Percentiles rank a stretch among this genome's conserved stretches.
phyloP scores from a whole-genome alignment of 1,140 invertebrate genomes.

The Megalopta genalis region DNA sequence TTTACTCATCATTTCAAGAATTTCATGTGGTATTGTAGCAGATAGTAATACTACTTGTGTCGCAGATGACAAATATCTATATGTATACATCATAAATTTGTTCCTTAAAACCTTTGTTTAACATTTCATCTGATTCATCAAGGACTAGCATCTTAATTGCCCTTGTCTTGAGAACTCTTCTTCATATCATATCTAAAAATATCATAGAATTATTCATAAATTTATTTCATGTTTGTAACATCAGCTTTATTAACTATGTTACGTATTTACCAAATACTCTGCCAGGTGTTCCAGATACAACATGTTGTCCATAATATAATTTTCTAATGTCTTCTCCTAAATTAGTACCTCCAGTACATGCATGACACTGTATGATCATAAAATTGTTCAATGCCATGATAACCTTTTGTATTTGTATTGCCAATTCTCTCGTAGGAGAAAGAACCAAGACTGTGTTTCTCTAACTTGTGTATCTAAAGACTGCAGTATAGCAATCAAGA shows the following conservation, averaged over 20 bases:
- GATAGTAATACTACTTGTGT: slow-evolving; percentile 99
- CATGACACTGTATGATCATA: slow-evolving; percentile 99
- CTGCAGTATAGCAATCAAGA: slow-evolving; percentile 98
- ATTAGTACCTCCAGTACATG: no score
- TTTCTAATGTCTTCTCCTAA: no score
- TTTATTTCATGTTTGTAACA: no score
- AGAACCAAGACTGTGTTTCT: no score
- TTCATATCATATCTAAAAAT: slow-evolving; percentile 95
- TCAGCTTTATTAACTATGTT: no score
- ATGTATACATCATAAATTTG: slow-evolving; percentile 99
- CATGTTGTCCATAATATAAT: no score
- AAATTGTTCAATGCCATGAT: slow-evolving; percentile 98
- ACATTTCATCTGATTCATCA: no score
- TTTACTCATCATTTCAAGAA: slow-evolving; percentile 99
- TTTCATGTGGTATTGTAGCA: slow-evolving; percentile 99
- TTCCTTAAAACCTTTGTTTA: no score
- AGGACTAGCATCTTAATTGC: slow-evolving; percentile 99
- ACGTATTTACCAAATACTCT: no score
- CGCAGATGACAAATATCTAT: slow-evolving; percentile 96
- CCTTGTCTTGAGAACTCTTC: slow-evolving; percentile 95
- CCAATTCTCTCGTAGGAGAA: slow-evolving; percentile 98
- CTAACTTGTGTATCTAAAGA: slow-evolving; percentile 95
- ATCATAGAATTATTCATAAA: slow-evolving; percentile 24
- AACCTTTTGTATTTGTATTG: slow-evolving; percentile 99
- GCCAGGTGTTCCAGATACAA: no score